Percentiles rank a stretch among this genome's conserved stretches.
Conservation (phyloP, 2,888 invertebrate species). For the Hipparchia semele region DNA sequence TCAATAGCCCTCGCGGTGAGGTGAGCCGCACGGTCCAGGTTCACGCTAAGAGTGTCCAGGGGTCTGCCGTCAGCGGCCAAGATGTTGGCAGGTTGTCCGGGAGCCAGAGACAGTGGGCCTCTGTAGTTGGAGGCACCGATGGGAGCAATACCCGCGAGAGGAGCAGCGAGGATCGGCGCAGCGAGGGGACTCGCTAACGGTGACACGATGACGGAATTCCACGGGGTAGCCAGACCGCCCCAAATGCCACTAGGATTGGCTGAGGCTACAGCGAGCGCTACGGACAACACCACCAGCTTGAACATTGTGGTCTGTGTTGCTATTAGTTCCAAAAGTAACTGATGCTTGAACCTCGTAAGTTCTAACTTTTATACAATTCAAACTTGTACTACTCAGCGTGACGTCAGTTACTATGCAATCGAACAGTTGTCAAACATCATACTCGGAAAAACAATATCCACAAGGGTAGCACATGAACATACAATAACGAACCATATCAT, state of each 20-base stretch:
- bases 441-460: slow-evolving; percentile 17
- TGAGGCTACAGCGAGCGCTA: slow-evolving; percentile 81
- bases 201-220: slow-evolving; percentile 2
- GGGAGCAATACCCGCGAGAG: slow-evolving; percentile 8
- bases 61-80: slow-evolving; percentile 75
- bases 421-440: slow-evolving; percentile 12
- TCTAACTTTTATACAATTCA: slow-evolving; percentile 15
- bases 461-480: neutral
- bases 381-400: neutral
- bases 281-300: slow-evolving; percentile 85
- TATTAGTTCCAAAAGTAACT: slow-evolving; percentile 60
- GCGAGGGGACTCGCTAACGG: slow-evolving; percentile 21
- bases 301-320: slow-evolving; percentile 82
- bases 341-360: slow-evolving; percentile 54
- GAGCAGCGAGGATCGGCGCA: neutral
- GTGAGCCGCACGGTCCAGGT: slow-evolving; percentile 73
- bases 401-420: slow-evolving; percentile 19
- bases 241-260: slow-evolving; percentile 67
- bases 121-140: slow-evolving; percentile 67
- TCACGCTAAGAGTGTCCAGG: slow-evolving; percentile 74
- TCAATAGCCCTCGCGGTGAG: slow-evolving; percentile 67
- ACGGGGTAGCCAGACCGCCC: slow-evolving; percentile 19
- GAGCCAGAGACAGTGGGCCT: slow-evolving; percentile 71
- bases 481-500: neutral
- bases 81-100: slow-evolving; percentile 74